Evolutionary conservation across 1,140 invertebrate genomes (phyloP).

Genomic region (Varroa destructor): DNA sequence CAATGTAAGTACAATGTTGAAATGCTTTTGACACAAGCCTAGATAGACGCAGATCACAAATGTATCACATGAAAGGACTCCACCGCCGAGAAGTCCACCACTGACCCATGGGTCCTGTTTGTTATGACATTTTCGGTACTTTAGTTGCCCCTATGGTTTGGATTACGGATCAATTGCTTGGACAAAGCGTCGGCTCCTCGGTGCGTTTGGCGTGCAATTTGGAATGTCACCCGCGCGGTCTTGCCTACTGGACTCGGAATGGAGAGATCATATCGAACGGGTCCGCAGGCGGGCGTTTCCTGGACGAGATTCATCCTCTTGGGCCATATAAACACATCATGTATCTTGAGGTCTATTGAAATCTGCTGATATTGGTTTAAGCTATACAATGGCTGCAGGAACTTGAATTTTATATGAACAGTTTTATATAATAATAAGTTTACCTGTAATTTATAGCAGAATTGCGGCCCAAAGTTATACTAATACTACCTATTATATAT

Average conservation of each 20-base stretch:
- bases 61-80: no score
- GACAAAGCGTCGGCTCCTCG: constrained; percentile 40
- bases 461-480: no score
- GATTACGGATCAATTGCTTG: constrained; percentile 43
- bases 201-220: constrained; percentile 42
- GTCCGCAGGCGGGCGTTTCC: neutral
- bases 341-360: neutral
- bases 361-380: no score
- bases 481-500: no score
- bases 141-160: constrained; percentile 43
- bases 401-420: no score
- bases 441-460: no score
- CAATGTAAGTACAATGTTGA: constrained; percentile 55
- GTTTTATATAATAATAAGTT: no score
- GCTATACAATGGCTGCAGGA: no score
- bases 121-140: constrained; percentile 36
- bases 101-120: no score
- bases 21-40: neutral
- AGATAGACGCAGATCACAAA: no score
- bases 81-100: no score
- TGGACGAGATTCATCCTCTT: neutral
- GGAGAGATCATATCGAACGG: constrained; percentile 2
- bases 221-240: constrained; percentile 36
- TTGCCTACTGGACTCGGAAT: constrained; percentile 35
- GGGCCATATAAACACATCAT: constrained; percentile 12